Percentiles rank a stretch among this genome's conserved stretches.
Evolutionary conservation across 2,113 vertebrate species (phyloP).

Genomic region (Misgurnus mizolepis): DNA sequence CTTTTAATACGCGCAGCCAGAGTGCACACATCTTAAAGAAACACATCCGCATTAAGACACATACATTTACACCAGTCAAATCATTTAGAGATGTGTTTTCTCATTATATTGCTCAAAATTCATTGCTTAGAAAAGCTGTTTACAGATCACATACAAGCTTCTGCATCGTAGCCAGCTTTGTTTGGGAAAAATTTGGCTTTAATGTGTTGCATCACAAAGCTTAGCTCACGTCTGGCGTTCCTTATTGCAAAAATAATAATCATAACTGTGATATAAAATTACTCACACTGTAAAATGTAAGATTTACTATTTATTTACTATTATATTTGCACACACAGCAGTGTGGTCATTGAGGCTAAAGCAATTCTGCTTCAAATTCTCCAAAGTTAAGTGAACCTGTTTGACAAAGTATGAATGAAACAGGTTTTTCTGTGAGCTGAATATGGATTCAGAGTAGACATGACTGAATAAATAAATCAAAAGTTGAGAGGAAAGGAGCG

Average conservation of each 20-base stretch:
- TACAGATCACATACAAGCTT: background rate
- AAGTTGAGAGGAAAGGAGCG: conserved; percentile 48
- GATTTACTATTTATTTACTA: no score
- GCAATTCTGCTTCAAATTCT: no score
- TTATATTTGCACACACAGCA: no score
- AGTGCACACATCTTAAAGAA: background rate
- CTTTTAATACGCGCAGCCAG: background rate
- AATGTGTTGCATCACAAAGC: background rate
- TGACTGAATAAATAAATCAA: conserved; percentile 52
- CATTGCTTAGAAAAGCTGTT: background rate
- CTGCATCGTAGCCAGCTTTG: background rate
- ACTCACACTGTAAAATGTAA: no score
- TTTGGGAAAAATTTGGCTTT: no score
- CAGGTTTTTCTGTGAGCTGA: conserved; percentile 37
- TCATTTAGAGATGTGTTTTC: background rate
- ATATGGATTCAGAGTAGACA: conserved; percentile 30
- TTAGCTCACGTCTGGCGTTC: no score
- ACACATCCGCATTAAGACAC: conserved; percentile 1
- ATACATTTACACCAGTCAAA: conserved; percentile 1
- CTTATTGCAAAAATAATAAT: no score
- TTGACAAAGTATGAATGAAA: background rate
- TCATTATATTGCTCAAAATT: background rate
- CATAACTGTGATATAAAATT: no score
- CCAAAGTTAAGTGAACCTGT: no score
- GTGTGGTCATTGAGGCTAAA: no score